Evolutionary conservation across 2,113 vertebrate species (phyloP), one percentile per base, ranked within the genome.

Genomic region (Silurus glanis): DNA sequence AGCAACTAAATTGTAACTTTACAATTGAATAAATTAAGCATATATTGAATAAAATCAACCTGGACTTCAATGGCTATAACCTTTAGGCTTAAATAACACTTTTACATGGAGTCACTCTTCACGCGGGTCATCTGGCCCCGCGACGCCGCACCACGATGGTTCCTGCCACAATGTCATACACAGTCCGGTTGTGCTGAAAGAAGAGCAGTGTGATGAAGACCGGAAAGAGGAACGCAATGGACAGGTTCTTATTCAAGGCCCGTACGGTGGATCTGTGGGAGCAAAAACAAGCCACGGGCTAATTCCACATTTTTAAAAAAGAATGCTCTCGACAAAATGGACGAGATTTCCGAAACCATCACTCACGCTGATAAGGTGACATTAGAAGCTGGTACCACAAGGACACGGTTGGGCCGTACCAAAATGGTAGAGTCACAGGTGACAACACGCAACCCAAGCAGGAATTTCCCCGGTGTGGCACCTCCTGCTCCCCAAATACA

Each of bases 201-300:
- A 99, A 98, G 89, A 99, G 96, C 84, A 99, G 92, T 0, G 97
- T 98, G 93, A 99, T 97, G 93, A 99, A 99, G 1, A 97, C 96
- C 62, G 97, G 98, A 85, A 98, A 98, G 92, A 99, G 97, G 66
- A 97, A 98, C 61, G 97, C 97, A 86, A 99, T 99, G 91, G 97
- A 98, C 94, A 99, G 97, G 94, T 99, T 99, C 96, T 99, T 99
- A 93, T 97, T 99, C 92, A 99, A 91, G 72, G 97, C 97, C 92
- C 98, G 95, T 87, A 98, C 96, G 12, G 96, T 96, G 16, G 97
- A 99, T 92, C 97, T 99, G 92, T 47, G 75, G 53, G 51, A n/a
- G 49, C 37, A 37, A 49, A 84, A 86, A 83, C 28, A 78, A 85
- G 17, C 13, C 51, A 64, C n/a, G 6, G 58, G 58, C 9, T 5